These are phyloP conservation scores for Epistrophella euchroma DNA, from an alignment of 2,888 invertebrate species.

Conservation along the genomic window DNA sequence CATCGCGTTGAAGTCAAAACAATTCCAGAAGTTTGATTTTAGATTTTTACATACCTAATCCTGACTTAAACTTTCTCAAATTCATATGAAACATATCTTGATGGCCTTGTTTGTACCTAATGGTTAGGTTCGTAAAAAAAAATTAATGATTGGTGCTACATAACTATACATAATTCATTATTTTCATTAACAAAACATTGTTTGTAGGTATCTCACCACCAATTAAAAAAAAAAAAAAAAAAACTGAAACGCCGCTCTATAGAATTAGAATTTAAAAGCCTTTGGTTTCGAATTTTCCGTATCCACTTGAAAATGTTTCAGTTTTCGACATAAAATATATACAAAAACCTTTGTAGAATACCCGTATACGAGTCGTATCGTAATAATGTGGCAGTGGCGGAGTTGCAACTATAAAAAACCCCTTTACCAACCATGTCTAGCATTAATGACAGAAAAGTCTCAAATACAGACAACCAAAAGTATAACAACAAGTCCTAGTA, in stretches of 20 bases:
- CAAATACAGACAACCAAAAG: slow-evolving; percentile 27
- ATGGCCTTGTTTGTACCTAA: too few species aligned
- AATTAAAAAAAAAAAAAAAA: slow-evolving; percentile 18
- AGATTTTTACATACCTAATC: too few species aligned
- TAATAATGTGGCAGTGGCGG: slow-evolving; percentile 42
- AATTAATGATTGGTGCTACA: too few species aligned
- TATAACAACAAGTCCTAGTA: slow-evolving; percentile 55
- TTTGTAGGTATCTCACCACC: background rate
- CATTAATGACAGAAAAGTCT: slow-evolving; percentile 39
- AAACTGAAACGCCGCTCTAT: slow-evolving; percentile 38
- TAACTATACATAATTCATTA: too few species aligned
- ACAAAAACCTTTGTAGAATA: slow-evolving; percentile 44
- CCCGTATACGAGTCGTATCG: background rate
- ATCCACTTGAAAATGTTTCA: slow-evolving; percentile 68
- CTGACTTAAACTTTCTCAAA: too few species aligned
- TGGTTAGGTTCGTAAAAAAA: too few species aligned
- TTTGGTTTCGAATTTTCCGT: slow-evolving; percentile 51
- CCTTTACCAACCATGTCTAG: slow-evolving; percentile 59
- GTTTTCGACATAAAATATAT: slow-evolving; percentile 60
- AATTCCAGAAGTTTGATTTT: too few species aligned
- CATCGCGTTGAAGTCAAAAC: too few species aligned
- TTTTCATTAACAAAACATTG: slow-evolving; percentile 43
- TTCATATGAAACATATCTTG: too few species aligned
- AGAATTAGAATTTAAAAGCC: slow-evolving; percentile 39
- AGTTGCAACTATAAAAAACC: slow-evolving; percentile 42